Conservation (phyloP, 2,113 vertebrate genomes). For the Indicator indicator region DNA sequence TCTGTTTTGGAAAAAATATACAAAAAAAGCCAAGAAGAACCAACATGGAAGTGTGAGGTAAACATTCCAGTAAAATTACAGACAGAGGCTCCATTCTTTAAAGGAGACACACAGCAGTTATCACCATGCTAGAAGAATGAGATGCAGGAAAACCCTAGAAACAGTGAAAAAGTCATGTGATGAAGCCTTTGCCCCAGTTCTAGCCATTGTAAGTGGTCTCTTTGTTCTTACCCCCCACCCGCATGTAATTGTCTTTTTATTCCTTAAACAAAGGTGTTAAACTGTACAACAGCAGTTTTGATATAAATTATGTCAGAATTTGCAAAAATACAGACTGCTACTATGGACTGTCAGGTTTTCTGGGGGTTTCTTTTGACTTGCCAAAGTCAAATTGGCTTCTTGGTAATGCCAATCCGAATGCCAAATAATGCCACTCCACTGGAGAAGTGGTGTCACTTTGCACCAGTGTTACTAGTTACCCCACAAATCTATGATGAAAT, state of each 20-base stretch:
- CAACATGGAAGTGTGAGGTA: constrained; percentile 74
- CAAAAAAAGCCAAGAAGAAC: constrained; percentile 77
- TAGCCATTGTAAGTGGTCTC: neutral
- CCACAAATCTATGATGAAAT: constrained; percentile 46
- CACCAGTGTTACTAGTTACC: constrained; percentile 36
- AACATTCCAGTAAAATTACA: constrained; percentile 76
- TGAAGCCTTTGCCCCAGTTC: constrained; percentile 57
- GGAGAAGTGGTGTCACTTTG: neutral
- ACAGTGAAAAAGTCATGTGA: constrained; percentile 68
- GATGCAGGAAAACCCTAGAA: constrained; percentile 73
- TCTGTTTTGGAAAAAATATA: constrained; percentile 81
- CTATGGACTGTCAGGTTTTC: neutral
- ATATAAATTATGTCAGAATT: constrained; percentile 69
- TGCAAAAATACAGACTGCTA: constrained; percentile 60
- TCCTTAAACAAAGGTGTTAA: constrained; percentile 64
- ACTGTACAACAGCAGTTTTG: constrained; percentile 71
- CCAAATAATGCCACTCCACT: neutral
- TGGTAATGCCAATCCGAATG: neutral
- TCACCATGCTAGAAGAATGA: constrained; percentile 80
- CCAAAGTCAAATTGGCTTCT: neutral
- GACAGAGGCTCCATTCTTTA: constrained; percentile 67
- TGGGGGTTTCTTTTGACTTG: neutral
- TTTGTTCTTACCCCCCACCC: neutral
- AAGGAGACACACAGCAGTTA: constrained; percentile 72
- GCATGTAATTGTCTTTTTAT: neutral